These are phyloP conservation scores for Sweltsa coloradensis DNA, from an alignment of 1,140 invertebrate species.

Conservation along the genomic window DNA sequence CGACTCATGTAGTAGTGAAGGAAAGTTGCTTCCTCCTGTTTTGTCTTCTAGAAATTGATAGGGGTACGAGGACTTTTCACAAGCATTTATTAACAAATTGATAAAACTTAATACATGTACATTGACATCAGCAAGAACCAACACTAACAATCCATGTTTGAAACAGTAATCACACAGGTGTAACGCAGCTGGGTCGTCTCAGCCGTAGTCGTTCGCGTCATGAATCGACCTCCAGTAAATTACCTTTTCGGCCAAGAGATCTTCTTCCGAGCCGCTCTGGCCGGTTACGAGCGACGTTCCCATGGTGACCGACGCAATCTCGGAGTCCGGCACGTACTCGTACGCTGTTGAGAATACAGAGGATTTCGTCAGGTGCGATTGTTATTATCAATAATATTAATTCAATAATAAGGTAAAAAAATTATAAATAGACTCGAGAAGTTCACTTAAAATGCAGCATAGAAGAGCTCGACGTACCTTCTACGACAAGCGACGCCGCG, in stretches of 20 bases:
- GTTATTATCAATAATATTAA: slow-evolving; percentile 10
- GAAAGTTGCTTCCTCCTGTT: no score
- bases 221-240: slow-evolving; percentile 18
- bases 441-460: background rate
- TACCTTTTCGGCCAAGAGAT: slow-evolving; percentile 65
- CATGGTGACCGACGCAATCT: slow-evolving; percentile 49
- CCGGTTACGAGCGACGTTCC: slow-evolving; percentile 38
- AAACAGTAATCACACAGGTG: no score
- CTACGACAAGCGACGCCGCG: slow-evolving; percentile 64
- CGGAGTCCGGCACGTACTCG: slow-evolving; percentile 83
- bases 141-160: no score
- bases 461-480: slow-evolving; percentile 45
- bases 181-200: no score
- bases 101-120: no score
- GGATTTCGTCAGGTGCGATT: slow-evolving; percentile 15
- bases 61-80: no score
- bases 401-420: slow-evolving; percentile 1
- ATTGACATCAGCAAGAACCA: no score
- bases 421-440: background rate
- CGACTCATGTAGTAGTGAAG: no score
- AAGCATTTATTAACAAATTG: no score
- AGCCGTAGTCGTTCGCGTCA: slow-evolving; percentile 11
- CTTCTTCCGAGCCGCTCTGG: slow-evolving; percentile 63
- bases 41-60: no score
- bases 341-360: slow-evolving; percentile 64